A percentile compares a stretch with the other conserved stretches of the same genome.
Conservation (phyloP, 1,140 invertebrate species). For the Drosophila aff. region DNA sequence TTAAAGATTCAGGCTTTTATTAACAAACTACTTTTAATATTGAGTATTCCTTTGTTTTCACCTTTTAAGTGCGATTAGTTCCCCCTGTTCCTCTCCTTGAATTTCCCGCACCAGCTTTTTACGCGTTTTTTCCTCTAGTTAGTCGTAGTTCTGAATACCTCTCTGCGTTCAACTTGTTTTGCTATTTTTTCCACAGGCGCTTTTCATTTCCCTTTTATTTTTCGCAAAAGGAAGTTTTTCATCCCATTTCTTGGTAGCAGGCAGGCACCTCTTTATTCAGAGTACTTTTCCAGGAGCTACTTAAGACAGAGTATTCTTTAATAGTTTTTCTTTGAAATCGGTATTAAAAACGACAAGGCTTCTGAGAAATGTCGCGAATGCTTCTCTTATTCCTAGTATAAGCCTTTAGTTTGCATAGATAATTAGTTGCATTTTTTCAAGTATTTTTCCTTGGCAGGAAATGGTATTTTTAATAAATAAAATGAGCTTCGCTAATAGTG, state of each 20-base stretch:
- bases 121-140: not conserved
- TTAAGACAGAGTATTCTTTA: not conserved
- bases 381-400: not conserved
- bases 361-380: not conserved
- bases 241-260: not conserved
- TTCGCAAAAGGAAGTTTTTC: not conserved
- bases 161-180: no score
- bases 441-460: not conserved
- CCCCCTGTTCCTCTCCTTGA: not conserved
- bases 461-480: not conserved
- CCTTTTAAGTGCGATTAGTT: not conserved
- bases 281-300: not conserved
- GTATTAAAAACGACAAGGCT: not conserved
- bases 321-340: slow-evolving; percentile 8
- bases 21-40: not conserved
- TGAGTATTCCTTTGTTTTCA: not conserved
- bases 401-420: not conserved
- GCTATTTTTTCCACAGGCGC: slow-evolving; percentile 2
- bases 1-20: not conserved
- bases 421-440: not conserved
- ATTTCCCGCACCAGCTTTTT: not conserved
- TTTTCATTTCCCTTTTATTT: not conserved
- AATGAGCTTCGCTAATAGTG: not conserved
- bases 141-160: not conserved
- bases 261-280: not conserved